Evolutionary conservation across 2,888 invertebrate genomes (phyloP).

Genomic region (Orthosia gothica): DNA sequence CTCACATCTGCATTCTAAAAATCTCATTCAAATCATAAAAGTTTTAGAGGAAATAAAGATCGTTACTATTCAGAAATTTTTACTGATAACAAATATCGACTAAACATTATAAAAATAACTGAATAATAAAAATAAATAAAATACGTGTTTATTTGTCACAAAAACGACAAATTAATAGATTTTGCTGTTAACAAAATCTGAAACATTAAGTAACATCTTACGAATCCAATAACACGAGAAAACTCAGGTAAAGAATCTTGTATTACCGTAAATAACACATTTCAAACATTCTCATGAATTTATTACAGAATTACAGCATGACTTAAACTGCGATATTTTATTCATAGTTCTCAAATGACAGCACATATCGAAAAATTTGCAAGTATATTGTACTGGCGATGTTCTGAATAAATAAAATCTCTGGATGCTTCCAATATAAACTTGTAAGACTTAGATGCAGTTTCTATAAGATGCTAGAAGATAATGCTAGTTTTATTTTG

Average conservation of each 20-base stretch:
- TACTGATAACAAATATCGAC: no score
- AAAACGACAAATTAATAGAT: no score
- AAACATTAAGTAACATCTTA: neutral
- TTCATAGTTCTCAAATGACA: conserved; percentile 68
- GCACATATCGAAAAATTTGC: conserved; percentile 72
- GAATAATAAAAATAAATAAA: no score
- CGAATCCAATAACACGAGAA: neutral
- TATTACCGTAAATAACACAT: conserved; percentile 1
- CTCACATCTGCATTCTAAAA: neutral
- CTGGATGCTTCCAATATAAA: conserved; percentile 44
- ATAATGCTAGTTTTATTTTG: conserved; percentile 17
- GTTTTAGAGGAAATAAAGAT: neutral
- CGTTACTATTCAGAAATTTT: neutral
- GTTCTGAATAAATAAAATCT: conserved; percentile 66
- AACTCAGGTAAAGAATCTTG: neutral
- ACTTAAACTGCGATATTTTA: conserved; percentile 65
- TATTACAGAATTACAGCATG: conserved; percentile 38
- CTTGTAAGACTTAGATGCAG: conserved; percentile 32
- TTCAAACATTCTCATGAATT: conserved; percentile 24
- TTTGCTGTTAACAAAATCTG: no score
- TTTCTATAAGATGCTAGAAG: conserved; percentile 22
- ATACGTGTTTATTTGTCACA: no score
- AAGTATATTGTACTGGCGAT: conserved; percentile 69
- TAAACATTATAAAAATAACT: no score
- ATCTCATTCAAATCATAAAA: conserved; percentile 3